Conservation (phyloP, 1,140 invertebrate species). For the Sitobion miscanthi region DNA sequence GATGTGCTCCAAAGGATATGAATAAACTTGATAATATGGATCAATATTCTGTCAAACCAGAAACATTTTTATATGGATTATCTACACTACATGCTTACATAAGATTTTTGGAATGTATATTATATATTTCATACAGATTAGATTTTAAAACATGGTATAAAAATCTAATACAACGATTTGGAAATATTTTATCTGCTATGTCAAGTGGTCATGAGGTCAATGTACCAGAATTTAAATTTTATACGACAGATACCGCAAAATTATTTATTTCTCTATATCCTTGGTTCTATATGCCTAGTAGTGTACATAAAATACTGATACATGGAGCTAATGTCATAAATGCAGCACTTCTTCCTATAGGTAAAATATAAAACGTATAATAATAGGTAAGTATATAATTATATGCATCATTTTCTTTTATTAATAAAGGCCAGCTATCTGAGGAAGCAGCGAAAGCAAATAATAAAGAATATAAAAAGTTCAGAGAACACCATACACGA, state of each 20-base stretch:
- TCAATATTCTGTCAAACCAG: neutral
- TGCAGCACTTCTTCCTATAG: neutral
- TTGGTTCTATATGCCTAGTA: constrained; percentile 19
- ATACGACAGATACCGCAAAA: neutral
- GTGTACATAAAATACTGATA: constrained; percentile 10
- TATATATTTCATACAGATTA: constrained; percentile 26
- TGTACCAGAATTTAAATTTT: neutral
- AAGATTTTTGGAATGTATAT: constrained; percentile 53
- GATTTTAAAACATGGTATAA: neutral
- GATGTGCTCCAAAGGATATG: constrained; percentile 3
- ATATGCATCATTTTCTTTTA: neutral
- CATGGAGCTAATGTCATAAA: neutral
- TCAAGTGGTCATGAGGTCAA: neutral
- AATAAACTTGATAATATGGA: constrained; percentile 41
- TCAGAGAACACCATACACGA: neutral
- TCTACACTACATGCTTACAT: constrained; percentile 15
- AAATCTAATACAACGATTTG: neutral
- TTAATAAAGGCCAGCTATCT: neutral
- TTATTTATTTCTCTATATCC: neutral
- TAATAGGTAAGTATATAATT: neutral
- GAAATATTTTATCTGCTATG: neutral
- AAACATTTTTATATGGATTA: constrained; percentile 19
- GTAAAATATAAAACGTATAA: constrained; percentile 18
- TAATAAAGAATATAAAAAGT: constrained; percentile 13
- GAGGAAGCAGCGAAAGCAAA: constrained; percentile 30